These are phyloP conservation scores for Patagioenas fasciata DNA, from an alignment of 2,113 vertebrate species.

Conservation along the genomic window DNA sequence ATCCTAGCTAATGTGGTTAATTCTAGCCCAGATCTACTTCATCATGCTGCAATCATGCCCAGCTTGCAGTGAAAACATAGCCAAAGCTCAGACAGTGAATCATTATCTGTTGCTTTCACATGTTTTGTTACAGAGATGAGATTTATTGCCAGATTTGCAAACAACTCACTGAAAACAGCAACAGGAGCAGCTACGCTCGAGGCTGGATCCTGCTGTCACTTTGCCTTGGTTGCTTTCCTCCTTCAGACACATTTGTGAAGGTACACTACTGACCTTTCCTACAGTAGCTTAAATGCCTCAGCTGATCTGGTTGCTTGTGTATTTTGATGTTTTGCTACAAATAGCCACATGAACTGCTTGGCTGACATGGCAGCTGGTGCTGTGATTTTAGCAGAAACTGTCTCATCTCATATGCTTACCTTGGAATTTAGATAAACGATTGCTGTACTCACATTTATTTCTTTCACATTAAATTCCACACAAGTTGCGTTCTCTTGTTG, in stretches of 20 bases:
- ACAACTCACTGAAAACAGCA: slow-evolving; percentile 89
- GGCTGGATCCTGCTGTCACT: slow-evolving; percentile 96
- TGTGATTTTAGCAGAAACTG: neutral
- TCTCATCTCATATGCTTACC: neutral
- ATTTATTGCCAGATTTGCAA: slow-evolving; percentile 99
- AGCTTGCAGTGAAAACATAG: neutral
- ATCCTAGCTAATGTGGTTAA: neutral
- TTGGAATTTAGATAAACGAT: neutral
- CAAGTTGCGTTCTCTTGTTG: neutral
- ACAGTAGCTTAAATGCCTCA: neutral
- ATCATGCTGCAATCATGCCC: neutral
- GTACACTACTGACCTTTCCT: slow-evolving; percentile 55
- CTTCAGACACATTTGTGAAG: slow-evolving; percentile 86
- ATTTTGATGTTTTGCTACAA: neutral
- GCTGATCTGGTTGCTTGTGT: neutral
- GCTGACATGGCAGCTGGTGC: neutral
- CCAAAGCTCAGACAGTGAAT: neutral
- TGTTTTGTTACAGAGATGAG: slow-evolving; percentile 86
- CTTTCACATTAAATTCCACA: neutral
- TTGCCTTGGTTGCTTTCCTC: slow-evolving; percentile 92
- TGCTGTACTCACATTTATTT: neutral
- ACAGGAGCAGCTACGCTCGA: slow-evolving; percentile 82
- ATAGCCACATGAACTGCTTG: neutral
- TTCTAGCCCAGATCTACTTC: neutral
- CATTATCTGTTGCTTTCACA: neutral